These are phyloP conservation scores for Gibbula magus DNA, from an alignment of 2,888 invertebrate genomes.

Conservation along the genomic window DNA sequence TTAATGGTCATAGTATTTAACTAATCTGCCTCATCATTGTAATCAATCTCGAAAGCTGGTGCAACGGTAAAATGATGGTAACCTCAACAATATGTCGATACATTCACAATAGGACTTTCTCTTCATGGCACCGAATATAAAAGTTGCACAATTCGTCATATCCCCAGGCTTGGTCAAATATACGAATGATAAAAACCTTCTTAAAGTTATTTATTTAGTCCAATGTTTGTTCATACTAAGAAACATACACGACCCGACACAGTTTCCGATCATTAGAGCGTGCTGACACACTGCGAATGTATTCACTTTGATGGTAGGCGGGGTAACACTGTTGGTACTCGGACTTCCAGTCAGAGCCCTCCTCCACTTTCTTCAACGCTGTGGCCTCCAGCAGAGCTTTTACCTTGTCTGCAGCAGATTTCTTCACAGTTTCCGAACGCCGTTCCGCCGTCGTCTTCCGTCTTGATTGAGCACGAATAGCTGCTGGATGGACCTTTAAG, in stretches of 20 bases:
- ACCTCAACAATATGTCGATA: no score
- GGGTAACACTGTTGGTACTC: conserved; percentile 55
- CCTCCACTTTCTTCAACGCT: conserved; percentile 43
- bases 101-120: no score
- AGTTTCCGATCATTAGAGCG: conserved; percentile 21
- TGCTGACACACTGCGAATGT: conserved; percentile 39
- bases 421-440: conserved; percentile 32
- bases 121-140: no score
- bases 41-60: no score
- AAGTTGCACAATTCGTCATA: no score
- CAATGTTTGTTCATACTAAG: background rate
- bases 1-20: no score
- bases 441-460: conserved; percentile 40
- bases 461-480: conserved; percentile 45
- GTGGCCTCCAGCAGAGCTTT: conserved; percentile 49
- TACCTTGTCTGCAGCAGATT: background rate
- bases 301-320: conserved; percentile 48
- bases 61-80: no score
- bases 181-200: no score
- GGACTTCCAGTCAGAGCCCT: conserved; percentile 55
- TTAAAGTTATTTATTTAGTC: no score
- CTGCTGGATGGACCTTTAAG: conserved; percentile 53
- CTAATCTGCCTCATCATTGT: no score
- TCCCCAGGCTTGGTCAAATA: no score
- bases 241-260: background rate